phyloP scores from a whole-genome alignment of 2,113 vertebrate genomes.

The Corythornis madagascariensis region DNA sequence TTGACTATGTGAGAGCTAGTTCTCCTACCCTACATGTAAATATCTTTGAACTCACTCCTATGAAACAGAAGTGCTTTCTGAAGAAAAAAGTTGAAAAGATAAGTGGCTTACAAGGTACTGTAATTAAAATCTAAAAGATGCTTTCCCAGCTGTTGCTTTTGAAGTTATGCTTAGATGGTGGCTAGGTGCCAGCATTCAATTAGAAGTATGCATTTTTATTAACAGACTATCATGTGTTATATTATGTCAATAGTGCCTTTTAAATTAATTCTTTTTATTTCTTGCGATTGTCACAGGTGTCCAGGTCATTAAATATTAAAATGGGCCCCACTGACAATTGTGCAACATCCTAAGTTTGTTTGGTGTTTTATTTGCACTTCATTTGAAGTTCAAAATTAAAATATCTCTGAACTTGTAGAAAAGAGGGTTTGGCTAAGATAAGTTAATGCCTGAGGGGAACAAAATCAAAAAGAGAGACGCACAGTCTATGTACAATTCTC shows the following conservation, averaged over 20 bases:
- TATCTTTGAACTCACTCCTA: constrained; percentile 67
- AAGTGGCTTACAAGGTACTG: constrained; percentile 65
- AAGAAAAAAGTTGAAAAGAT: constrained; percentile 67
- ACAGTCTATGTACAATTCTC: neutral
- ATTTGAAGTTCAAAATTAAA: constrained; percentile 60
- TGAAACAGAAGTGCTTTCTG: constrained; percentile 63
- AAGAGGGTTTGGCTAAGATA: constrained; percentile 24
- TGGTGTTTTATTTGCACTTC: constrained; percentile 42
- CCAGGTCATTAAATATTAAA: constrained; percentile 67
- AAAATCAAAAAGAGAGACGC: neutral
- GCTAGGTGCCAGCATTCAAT: constrained; percentile 76
- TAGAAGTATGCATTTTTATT: constrained; percentile 76
- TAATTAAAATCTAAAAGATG: constrained; percentile 79
- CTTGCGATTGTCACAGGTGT: constrained; percentile 32
- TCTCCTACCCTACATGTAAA: constrained; percentile 35
- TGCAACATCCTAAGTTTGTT: constrained; percentile 25
- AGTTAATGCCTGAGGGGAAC: constrained; percentile 28
- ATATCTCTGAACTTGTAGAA: constrained; percentile 31
- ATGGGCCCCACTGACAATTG: constrained; percentile 30
- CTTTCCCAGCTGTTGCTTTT: constrained; percentile 78
- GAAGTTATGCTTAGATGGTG: constrained; percentile 72
- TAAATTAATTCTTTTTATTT: constrained; percentile 59
- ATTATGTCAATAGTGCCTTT: constrained; percentile 74
- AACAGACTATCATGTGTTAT: constrained; percentile 62
- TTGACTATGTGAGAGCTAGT: constrained; percentile 23